Evolutionary conservation across 2,888 invertebrate genomes (phyloP), one percentile per base, ranked within the genome.

Genomic region (Galeopsomyia nigrocyanea): DNA sequence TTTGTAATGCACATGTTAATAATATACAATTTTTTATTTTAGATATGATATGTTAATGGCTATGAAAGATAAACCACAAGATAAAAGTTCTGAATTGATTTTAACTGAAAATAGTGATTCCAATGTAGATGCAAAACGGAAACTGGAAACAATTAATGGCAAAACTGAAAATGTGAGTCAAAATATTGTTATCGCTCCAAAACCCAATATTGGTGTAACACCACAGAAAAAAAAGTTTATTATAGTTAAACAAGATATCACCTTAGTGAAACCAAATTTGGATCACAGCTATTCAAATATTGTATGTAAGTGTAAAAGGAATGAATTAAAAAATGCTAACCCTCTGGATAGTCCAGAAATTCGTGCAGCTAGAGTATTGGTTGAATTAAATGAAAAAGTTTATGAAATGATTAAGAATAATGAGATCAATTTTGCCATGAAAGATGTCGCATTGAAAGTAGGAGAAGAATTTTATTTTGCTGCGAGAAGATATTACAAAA

Each of bases 401-500:
- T 21, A 39, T 2, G n/a, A 31, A 14, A 13, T 62, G 22, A 21
- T 63, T 2, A 39, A 62, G 10, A 56, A 50, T 13, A 14, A 49
- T 16, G 62, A 63, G 1, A 57, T 69, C 13, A 57, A 46, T 13
- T 57, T 49, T 26, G 17, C 31, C 0, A 39, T 50, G 10, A 62
- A 63, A 63, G 50, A 69, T n/a, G 9, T 69, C 14, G 53, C 61
- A 14, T 57, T 69, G 10, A 69, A 69, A 39, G 2, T 17, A 21
- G 57, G 21, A 2, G 69, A 69, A 53, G 69, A 69, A 10, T 63
- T 69, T 62, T 69, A 69, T 51, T 39, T 39, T n/a, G 16, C 57
- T 2, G 50, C 69, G 9, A 56, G 69, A n/a, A 62, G 63, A 21
- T 63, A 26, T 49, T 47, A 50, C 1, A 63, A 57, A 57, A 21